Percentiles rank a stretch among this genome's conserved stretches.
Evolutionary conservation across 2,888 invertebrate species (phyloP).

Genomic region (Melinopterus prodromus): DNA sequence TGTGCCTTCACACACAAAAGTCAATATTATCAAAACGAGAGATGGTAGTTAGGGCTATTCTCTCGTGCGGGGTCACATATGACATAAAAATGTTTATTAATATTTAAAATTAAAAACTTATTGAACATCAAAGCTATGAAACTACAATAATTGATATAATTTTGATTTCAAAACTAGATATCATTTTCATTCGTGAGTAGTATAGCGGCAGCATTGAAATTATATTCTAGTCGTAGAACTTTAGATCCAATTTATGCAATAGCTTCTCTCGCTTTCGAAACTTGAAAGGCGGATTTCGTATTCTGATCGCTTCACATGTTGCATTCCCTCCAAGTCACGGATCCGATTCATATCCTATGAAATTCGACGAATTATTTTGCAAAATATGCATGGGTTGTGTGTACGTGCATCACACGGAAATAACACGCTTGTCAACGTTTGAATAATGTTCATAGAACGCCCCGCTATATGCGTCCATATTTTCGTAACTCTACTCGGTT

Average conservation of each 20-base stretch:
- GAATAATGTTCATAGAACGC: conserved; percentile 12
- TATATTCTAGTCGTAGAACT: neutral
- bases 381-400: conserved; percentile 22
- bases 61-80: too few species aligned
- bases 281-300: neutral
- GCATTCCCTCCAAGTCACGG: neutral
- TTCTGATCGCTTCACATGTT: neutral
- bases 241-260: neutral
- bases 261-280: neutral
- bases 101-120: too few species aligned
- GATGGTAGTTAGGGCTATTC: too few species aligned
- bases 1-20: too few species aligned
- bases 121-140: too few species aligned
- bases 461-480: neutral
- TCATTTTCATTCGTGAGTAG: too few species aligned
- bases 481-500: neutral
- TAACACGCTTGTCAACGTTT: conserved; percentile 25
- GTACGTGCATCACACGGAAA: conserved; percentile 19
- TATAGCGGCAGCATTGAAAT: too few species aligned
- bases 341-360: neutral
- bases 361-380: conserved; percentile 8
- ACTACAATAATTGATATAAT: too few species aligned
- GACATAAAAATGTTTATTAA: too few species aligned
- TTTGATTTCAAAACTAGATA: too few species aligned
- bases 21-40: too few species aligned